Percentiles rank a stretch among this genome's conserved stretches.
These are phyloP conservation scores for Chloropsis hardwickii DNA, from an alignment of 2,113 vertebrate species.

Conservation along the genomic window DNA sequence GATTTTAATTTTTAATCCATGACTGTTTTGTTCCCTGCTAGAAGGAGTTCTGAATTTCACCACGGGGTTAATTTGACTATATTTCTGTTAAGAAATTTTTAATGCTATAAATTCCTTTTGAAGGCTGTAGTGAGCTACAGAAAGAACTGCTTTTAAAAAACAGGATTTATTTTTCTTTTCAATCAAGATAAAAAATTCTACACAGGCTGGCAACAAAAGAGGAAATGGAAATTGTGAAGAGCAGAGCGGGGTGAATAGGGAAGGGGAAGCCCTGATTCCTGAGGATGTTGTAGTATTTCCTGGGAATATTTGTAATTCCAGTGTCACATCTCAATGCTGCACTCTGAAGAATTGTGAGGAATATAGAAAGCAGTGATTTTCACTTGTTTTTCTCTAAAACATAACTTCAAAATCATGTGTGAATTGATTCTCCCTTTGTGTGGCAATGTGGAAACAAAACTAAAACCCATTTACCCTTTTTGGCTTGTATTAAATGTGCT, in stretches of 20 bases:
- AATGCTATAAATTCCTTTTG: background rate
- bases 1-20: background rate
- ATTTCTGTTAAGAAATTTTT: background rate
- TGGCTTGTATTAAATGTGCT: background rate
- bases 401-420: rapidly evolving
- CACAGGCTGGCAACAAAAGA: background rate
- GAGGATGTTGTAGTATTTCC: background rate
- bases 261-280: background rate
- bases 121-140: background rate
- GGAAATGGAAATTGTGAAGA: background rate
- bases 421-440: background rate
- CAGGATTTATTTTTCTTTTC: background rate
- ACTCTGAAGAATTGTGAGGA: background rate
- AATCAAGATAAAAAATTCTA: background rate
- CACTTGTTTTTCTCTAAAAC: background rate
- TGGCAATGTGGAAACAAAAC: background rate
- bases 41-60: background rate
- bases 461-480: background rate
- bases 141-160: background rate
- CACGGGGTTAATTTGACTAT: rapidly evolving
- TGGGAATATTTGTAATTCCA: background rate
- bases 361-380: background rate
- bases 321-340: background rate
- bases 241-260: too few species aligned
- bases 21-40: background rate